phyloP scores from a whole-genome alignment of 2,113 vertebrate species.

The Apodemus sylvaticus region DNA sequence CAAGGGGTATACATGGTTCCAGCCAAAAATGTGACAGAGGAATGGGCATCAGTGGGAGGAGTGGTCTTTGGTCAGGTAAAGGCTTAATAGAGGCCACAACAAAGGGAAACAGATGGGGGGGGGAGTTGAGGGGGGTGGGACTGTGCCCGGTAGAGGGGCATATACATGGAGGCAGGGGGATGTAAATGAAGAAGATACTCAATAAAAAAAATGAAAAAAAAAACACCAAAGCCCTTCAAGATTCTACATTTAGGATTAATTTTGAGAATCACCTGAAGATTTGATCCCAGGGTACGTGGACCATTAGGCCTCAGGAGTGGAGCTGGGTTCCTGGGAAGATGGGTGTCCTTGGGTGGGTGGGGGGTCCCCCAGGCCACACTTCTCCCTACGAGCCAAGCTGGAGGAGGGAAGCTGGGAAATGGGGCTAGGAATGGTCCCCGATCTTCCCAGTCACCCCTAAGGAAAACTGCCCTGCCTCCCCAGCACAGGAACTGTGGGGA shows the following conservation, averaged over 20 bases:
- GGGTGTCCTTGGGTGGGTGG: background rate
- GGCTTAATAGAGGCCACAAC: too few species aligned
- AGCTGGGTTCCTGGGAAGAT: background rate
- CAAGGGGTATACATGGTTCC: too few species aligned
- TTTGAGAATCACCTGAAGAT: background rate
- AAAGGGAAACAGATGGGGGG: too few species aligned
- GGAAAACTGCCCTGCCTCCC: constrained; percentile 26
- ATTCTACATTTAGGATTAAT: background rate
- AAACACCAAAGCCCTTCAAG: background rate
- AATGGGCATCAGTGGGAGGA: too few species aligned
- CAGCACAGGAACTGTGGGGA: constrained; percentile 38
- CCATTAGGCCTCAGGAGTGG: background rate
- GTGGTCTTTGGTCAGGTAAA: too few species aligned
- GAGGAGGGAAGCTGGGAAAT: background rate
- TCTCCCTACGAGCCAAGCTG: background rate
- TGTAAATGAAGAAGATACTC: too few species aligned
- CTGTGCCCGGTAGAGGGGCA: too few species aligned
- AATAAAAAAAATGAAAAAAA: too few species aligned
- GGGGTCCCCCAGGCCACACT: background rate
- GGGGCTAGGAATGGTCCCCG: constrained; percentile 2
- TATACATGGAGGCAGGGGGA: too few species aligned
- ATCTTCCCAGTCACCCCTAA: constrained; percentile 16
- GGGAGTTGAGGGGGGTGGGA: too few species aligned
- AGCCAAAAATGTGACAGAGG: too few species aligned
- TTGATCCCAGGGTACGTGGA: background rate